Conservation (phyloP, 1,140 invertebrate genomes). For the Achroia grisella region DNA sequence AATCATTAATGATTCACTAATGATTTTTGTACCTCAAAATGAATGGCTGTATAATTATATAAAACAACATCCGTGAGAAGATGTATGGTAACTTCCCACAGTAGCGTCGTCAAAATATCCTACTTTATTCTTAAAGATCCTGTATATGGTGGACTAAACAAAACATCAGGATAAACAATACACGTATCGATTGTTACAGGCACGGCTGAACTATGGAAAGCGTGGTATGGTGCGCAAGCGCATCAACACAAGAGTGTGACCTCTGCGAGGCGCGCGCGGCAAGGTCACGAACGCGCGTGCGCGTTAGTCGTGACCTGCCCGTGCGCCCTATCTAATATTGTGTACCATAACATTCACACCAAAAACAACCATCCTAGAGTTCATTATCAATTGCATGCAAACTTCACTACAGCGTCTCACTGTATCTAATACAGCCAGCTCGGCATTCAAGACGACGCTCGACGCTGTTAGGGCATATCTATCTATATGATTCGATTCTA, state of each 20-base stretch:
- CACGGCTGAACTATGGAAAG: constrained; percentile 17
- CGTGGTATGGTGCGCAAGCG: constrained; percentile 26
- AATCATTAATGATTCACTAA: too few relatives aligned
- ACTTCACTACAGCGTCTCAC: constrained; percentile 21
- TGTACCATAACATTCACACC: constrained; percentile 31
- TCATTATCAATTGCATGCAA: constrained; percentile 34
- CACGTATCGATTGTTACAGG: background rate
- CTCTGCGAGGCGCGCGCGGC: constrained; percentile 57
- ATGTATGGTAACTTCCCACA: too few relatives aligned
- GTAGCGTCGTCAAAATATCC: too few relatives aligned
- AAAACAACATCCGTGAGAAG: too few relatives aligned
- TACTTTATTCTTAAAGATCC: background rate
- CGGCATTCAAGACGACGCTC: constrained; percentile 23
- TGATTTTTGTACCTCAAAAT: too few relatives aligned
- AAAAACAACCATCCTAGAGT: constrained; percentile 31
- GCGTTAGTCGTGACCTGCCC: constrained; percentile 60
- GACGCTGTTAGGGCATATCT: too few relatives aligned
- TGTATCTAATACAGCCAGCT: constrained; percentile 28
- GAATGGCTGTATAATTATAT: too few relatives aligned
- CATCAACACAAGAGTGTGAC: constrained; percentile 61
- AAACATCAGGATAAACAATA: background rate
- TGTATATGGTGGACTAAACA: background rate
- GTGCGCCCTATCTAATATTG: constrained; percentile 25
- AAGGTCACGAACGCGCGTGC: constrained; percentile 70
- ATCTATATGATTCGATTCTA: constrained; percentile 33